Evolutionary conservation across 2,797 vertebrate genomes (phyloP).

Genomic region (Pseudomugil gertrudae): DNA sequence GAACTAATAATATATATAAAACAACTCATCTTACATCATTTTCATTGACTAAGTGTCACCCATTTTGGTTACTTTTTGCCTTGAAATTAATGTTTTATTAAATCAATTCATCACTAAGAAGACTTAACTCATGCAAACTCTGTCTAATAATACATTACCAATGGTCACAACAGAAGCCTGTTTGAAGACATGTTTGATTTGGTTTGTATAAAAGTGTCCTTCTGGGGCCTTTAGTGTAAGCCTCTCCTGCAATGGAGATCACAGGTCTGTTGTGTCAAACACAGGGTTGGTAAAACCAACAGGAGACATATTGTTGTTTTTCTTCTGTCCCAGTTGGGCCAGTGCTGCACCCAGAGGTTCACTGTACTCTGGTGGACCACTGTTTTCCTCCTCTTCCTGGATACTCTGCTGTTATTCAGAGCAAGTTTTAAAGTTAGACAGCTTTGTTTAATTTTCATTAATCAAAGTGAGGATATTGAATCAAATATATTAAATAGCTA

Average conservation of each 20-base stretch:
- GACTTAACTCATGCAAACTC: not conserved
- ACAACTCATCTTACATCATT: no score
- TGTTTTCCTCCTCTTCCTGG: conserved; percentile 67
- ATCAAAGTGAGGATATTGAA: not conserved
- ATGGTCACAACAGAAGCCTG: conserved; percentile 11
- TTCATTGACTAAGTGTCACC: not conserved
- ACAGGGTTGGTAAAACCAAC: conserved; percentile 68
- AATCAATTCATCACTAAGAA: not conserved
- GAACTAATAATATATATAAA: no score
- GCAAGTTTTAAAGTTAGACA: conserved; percentile 18
- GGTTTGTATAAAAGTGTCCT: conserved; percentile 26
- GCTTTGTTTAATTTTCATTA: not conserved
- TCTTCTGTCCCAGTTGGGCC: conserved; percentile 59
- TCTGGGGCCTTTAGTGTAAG: conserved; percentile 1
- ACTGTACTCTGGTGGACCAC: conserved; percentile 35
- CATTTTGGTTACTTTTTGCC: conserved; percentile 10
- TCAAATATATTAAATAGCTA: no score
- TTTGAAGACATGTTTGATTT: conserved; percentile 35
- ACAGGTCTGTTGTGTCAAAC: conserved; percentile 88
- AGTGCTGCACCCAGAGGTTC: conserved; percentile 85
- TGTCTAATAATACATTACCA: not conserved
- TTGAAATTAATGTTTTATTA: conserved; percentile 1
- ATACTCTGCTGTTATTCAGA: conserved; percentile 43
- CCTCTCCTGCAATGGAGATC: conserved; percentile 29
- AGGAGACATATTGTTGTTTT: not conserved